phyloP scores from a whole-genome alignment of 2,113 vertebrate species.

The rat (Rattus norvegicus) region DNA sequence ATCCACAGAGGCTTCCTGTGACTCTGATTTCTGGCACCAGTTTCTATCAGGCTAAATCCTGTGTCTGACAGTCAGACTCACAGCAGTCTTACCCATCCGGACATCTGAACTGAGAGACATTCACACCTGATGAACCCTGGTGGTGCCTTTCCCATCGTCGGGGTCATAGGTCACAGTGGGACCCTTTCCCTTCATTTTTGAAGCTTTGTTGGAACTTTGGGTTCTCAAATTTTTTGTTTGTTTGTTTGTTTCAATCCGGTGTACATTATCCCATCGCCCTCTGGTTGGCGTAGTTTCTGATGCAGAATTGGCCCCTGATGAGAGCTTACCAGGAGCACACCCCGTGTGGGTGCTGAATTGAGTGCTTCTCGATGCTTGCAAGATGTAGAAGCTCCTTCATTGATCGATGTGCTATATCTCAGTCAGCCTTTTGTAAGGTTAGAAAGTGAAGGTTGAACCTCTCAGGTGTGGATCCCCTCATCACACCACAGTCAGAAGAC shows the following conservation, averaged over 20 bases:
- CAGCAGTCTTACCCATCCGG: not conserved
- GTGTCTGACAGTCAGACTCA: not conserved
- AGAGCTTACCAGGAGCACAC: not conserved
- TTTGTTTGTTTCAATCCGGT: not conserved
- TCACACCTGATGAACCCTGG: not conserved
- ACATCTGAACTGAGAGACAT: not conserved
- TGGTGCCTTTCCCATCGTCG: too few species aligned
- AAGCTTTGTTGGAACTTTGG: conserved; percentile 17
- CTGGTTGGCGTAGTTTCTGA: not conserved
- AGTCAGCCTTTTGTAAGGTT: not conserved
- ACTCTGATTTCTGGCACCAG: not conserved
- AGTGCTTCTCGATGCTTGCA: not conserved
- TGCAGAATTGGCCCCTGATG: not conserved
- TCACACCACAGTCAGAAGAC: not conserved
- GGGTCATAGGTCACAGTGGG: not conserved
- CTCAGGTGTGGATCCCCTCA: not conserved
- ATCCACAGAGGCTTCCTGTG: not conserved
- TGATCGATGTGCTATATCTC: not conserved
- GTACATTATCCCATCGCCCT: not conserved
- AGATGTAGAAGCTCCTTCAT: not conserved
- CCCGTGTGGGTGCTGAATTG: not conserved
- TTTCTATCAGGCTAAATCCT: not conserved
- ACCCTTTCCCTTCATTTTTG: not conserved
- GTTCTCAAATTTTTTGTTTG: not conserved
- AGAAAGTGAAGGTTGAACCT: not conserved